Percentiles rank a stretch among this genome's conserved stretches.
Conservation (phyloP, 2,113 vertebrate species). For the Ascaphus truei region DNA sequence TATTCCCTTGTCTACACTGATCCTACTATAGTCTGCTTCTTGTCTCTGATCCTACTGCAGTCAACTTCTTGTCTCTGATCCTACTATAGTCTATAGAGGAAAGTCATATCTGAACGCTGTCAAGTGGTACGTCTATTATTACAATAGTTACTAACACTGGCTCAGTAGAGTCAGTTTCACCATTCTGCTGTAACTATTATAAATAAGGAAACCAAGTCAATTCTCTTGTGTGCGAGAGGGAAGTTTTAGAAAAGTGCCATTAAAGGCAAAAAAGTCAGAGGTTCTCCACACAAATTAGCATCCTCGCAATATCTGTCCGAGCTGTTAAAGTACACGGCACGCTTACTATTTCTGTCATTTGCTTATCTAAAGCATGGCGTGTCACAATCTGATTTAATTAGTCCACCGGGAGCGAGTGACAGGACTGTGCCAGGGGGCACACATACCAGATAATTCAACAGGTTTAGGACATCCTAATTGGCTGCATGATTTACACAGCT, state of each 20-base stretch:
- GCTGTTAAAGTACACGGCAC: neutral
- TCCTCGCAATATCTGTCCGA: neutral
- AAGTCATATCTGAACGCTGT: neutral
- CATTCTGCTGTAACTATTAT: slow-evolving; percentile 3
- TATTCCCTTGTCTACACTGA: no score
- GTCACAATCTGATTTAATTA: slow-evolving; percentile 31
- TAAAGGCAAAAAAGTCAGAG: neutral
- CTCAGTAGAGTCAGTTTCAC: neutral
- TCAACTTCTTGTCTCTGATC: neutral
- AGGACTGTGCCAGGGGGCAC: slow-evolving; percentile 19
- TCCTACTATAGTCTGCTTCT: no score
- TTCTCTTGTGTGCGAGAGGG: neutral
- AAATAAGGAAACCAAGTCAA: neutral
- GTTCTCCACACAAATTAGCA: neutral
- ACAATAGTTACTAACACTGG: neutral
- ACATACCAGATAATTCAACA: slow-evolving; percentile 11
- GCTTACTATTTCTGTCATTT: slow-evolving; percentile 18
- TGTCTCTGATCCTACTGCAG: no score
- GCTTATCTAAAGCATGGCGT: neutral
- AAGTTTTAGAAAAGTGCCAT: neutral
- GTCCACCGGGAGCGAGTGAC: slow-evolving; percentile 7
- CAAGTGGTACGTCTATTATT: neutral
- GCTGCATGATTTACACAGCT: slow-evolving; percentile 4
- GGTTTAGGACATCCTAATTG: slow-evolving; percentile 8
- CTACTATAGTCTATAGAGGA: neutral